A percentile compares a stretch with the other conserved stretches of the same genome.
Evolutionary conservation across 2,797 vertebrate species (phyloP).

Genomic region (Ciconia nigra): DNA sequence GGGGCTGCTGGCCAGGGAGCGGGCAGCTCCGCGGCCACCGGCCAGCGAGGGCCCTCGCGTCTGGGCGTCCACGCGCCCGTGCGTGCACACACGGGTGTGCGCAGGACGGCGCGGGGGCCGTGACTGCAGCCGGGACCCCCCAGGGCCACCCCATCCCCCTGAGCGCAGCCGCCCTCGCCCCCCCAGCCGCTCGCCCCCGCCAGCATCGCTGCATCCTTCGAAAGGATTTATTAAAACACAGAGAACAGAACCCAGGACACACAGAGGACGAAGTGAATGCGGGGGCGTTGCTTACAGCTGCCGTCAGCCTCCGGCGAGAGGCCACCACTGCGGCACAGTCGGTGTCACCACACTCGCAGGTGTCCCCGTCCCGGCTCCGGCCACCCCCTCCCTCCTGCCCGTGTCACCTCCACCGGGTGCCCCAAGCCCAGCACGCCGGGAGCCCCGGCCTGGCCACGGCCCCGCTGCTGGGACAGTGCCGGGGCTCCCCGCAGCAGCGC

Average conservation of each 20-base stretch:
- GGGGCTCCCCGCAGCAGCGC: not conserved
- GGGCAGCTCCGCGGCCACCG: not conserved
- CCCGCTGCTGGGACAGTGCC: not conserved
- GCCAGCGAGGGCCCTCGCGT: too few species aligned
- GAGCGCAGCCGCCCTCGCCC: not conserved
- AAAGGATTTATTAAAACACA: conserved; percentile 99
- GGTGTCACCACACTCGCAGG: not conserved
- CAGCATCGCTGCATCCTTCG: conserved; percentile 63
- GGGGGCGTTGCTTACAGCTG: conserved; percentile 66
- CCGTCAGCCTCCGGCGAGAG: conserved; percentile 67
- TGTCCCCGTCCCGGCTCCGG: not conserved
- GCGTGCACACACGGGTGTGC: fast-evolving
- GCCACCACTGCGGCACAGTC: conserved; percentile 7
- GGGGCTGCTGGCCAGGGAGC: not conserved
- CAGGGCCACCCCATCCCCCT: too few species aligned
- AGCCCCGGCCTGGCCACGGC: not conserved
- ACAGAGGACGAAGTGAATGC: conserved; percentile 88
- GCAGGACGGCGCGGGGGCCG: not conserved
- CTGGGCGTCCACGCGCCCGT: too few species aligned
- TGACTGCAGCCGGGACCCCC: fast-evolving
- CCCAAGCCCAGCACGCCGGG: fast-evolving
- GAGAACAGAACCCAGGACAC: conserved; percentile 92
- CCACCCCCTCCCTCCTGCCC: not conserved
- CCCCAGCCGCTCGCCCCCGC: not conserved
- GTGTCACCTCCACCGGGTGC: not conserved